These are phyloP conservation scores for Drosophila kikkawai DNA, from an alignment of 1,140 invertebrate genomes.

Conservation along the genomic window DNA sequence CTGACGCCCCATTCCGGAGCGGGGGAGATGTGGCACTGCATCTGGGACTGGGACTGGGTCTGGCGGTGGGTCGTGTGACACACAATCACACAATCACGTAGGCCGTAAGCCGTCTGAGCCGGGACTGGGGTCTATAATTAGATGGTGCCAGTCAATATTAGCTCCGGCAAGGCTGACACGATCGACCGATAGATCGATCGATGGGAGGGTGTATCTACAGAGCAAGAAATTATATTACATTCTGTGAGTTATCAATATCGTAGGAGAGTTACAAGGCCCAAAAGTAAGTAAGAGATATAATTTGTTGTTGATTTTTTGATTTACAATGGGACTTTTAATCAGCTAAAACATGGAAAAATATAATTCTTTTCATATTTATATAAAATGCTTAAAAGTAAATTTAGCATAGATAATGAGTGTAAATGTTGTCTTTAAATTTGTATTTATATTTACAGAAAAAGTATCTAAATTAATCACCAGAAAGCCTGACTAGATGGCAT, in stretches of 20 bases:
- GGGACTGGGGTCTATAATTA: slow-evolving; percentile 65
- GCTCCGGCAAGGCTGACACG: slow-evolving; percentile 50
- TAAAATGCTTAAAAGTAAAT: too few species aligned
- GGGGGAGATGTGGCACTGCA: slow-evolving; percentile 9
- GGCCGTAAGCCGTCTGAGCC: slow-evolving; percentile 37
- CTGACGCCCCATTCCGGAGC: slow-evolving; percentile 20
- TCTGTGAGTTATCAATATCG: background rate
- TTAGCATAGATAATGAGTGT: too few species aligned
- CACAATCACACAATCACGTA: slow-evolving; percentile 75
- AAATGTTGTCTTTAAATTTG: too few species aligned
- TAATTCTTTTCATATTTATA: too few species aligned
- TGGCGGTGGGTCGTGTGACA: slow-evolving; percentile 67
- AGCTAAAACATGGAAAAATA: too few species aligned
- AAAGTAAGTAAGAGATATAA: background rate
- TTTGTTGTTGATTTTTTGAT: background rate
- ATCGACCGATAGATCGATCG: slow-evolving; percentile 34
- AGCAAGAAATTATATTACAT: background rate
- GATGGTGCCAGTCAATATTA: slow-evolving; percentile 51
- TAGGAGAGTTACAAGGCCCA: slow-evolving; percentile 3
- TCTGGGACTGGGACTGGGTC: slow-evolving; percentile 8
- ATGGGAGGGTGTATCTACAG: slow-evolving; percentile 18
- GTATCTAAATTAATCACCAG: too few species aligned
- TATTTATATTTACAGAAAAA: too few species aligned
- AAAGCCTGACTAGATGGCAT: too few species aligned
- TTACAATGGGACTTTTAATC: background rate